A percentile compares a stretch with the other conserved stretches of the same genome.
phyloP scores from a whole-genome alignment of 1,140 invertebrate genomes.

The Lasioglossum albipes region DNA sequence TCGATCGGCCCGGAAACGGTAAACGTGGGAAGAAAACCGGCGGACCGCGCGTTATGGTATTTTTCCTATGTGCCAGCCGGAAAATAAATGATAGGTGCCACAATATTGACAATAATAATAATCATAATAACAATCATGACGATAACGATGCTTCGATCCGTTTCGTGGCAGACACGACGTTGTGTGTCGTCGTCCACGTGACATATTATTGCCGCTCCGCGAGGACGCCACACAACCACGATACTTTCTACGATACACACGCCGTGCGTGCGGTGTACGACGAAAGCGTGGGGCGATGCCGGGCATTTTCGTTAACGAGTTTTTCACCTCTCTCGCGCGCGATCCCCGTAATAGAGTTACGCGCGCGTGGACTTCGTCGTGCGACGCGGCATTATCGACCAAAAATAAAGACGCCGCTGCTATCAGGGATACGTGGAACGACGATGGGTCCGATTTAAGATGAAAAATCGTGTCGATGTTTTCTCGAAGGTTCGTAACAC shows the following conservation, averaged over 20 bases:
- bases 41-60: neutral
- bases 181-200: conserved; percentile 48
- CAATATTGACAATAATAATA: neutral
- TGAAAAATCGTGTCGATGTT: conserved; percentile 69
- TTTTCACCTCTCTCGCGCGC: conserved; percentile 31
- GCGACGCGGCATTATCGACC: conserved; percentile 48
- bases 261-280: too few relatives aligned
- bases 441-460: conserved; percentile 54
- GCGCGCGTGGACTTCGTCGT: neutral
- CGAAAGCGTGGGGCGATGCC: conserved; percentile 1
- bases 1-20: neutral
- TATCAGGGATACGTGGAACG: conserved; percentile 35
- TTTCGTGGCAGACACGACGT: neutral
- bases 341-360: conserved; percentile 1
- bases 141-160: conserved; percentile 6
- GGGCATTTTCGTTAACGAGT: conserved; percentile 35
- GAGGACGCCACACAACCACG: conserved; percentile 18
- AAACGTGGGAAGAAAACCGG: neutral
- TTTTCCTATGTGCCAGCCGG: too few relatives aligned
- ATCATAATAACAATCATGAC: neutral
- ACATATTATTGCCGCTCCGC: conserved; percentile 41
- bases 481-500: conserved; percentile 74
- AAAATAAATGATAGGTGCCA: neutral
- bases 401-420: conserved; percentile 50
- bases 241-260: conserved; percentile 10